Percentiles rank a stretch among this genome's conserved stretches.
phyloP scores from a whole-genome alignment of 2,888 invertebrate genomes.

The Branchipolynoe longqiensis region DNA sequence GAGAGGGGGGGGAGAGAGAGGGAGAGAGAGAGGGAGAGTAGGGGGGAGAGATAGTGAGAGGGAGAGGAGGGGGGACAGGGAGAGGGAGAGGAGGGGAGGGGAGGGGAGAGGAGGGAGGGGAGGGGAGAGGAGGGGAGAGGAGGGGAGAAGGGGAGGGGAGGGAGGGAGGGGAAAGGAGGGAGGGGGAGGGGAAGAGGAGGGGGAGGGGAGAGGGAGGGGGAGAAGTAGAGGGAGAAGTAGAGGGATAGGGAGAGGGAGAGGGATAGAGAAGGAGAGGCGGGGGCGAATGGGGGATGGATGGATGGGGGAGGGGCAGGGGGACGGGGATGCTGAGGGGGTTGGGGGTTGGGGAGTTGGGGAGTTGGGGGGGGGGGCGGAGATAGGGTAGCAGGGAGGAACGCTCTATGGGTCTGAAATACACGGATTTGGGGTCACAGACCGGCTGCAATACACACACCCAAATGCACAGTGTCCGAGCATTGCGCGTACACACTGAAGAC shows the following conservation, averaged over 20 bases:
- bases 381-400: too few relatives aligned
- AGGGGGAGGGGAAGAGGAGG: background rate
- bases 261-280: background rate
- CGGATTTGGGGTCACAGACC: too few relatives aligned
- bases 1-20: background rate
- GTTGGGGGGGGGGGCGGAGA: too few relatives aligned
- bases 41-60: background rate
- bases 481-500: too few relatives aligned
- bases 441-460: too few relatives aligned
- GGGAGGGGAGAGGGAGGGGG: background rate
- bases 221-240: too few relatives aligned
- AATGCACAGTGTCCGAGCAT: too few relatives aligned
- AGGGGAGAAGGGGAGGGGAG: background rate
- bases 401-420: too few relatives aligned
- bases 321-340: background rate
- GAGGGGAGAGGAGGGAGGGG: too few relatives aligned
- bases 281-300: too few relatives aligned
- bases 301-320: conserved; percentile 2
- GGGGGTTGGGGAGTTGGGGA: background rate
- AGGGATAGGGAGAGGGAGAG: background rate
- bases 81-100: too few relatives aligned
- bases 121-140: background rate
- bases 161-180: background rate
- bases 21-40: too few relatives aligned
- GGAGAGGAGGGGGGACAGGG: background rate